phyloP scores from a whole-genome alignment of 2,113 vertebrate species.

The Epinephelus fuscoguttatus region DNA sequence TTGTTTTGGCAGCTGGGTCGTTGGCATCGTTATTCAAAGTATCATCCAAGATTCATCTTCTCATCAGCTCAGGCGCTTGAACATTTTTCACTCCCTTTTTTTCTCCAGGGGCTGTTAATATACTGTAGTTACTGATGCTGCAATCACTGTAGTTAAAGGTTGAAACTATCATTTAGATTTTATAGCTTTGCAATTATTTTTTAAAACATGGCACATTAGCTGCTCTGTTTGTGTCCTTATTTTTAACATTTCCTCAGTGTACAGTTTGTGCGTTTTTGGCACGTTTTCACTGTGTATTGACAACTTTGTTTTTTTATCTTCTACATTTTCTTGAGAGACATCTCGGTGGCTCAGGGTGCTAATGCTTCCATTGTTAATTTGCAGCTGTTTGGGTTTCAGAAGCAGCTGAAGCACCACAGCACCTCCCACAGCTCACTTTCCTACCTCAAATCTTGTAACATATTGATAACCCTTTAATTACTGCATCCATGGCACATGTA shows the following conservation, averaged over 20 bases:
- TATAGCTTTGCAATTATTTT: neutral
- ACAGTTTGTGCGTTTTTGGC: neutral
- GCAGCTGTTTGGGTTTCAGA: too few species aligned
- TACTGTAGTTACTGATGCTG: constrained; percentile 1
- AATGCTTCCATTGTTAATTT: too few species aligned
- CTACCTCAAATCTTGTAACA: neutral
- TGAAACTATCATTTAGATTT: neutral
- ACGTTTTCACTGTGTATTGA: neutral
- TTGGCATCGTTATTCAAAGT: constrained; percentile 51
- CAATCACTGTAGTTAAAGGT: constrained; percentile 1
- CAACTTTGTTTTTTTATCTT: neutral
- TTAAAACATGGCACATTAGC: neutral
- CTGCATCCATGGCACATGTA: neutral
- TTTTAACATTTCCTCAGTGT: neutral
- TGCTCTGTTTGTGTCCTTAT: neutral
- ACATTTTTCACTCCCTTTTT: constrained; percentile 37
- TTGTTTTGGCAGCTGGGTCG: constrained; percentile 68
- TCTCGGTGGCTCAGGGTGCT: too few species aligned
- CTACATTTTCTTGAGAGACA: neutral
- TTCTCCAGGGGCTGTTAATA: neutral
- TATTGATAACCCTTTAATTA: neutral
- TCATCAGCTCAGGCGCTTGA: constrained; percentile 26
- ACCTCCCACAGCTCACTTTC: neutral
- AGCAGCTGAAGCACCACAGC: neutral
- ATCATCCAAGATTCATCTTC: constrained; percentile 56